Base-by-base conservation (phyloP, 1,140 invertebrate species). In the Drosophila guanche region DNA sequence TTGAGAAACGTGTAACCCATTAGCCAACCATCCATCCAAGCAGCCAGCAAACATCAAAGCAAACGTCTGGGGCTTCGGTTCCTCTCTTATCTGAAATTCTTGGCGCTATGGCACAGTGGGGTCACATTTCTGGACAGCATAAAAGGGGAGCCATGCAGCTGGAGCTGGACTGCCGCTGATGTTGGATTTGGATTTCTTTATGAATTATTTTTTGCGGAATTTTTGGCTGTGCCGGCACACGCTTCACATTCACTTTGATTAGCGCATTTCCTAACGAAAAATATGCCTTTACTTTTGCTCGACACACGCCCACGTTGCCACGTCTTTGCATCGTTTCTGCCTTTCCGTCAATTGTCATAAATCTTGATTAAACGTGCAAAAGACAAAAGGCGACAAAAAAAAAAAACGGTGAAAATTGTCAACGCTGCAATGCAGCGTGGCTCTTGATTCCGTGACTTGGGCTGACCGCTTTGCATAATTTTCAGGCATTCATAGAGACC, bases 301-400 rank as follows among this genome's bases (percentile, higher is more conserved):
- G 16, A 62, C 65, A 55, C 58, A 57, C 69, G 70, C 71, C 71
- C 59, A 65, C 69, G 22, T 33, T 27, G 29, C 8, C 45, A 16
- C 22, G 40, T 29, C 55, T 67, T 52, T 57, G 62, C 73, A 68
- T 52, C 22, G 40, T 29, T 46, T 67, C 56, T 57, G 62, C 73
- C 73, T 52, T 63, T 74, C 65, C 41, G 65, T 67, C 81, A 86
- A 86, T 86, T 86, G 83, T 56, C 81, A 81, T 86, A 86, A 86
- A 86, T 86, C 83, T 86, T 78, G 69, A 86, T 86, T 86, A 88
- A 88, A 77, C 69, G 73, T 65, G 72, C 59, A 85, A 85, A 73
- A 59, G 46, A 27, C 27, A 42, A 42, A 53, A 65, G 63, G 57
- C 45, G 16, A n/a, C n/a, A n/a, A n/a, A n/a, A n/a, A n/a, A n/a